Percentiles rank a stretch among this genome's conserved stretches.
Evolutionary conservation across 2,113 vertebrate genomes (phyloP).

Genomic region (Muntiacus muntjak): DNA sequence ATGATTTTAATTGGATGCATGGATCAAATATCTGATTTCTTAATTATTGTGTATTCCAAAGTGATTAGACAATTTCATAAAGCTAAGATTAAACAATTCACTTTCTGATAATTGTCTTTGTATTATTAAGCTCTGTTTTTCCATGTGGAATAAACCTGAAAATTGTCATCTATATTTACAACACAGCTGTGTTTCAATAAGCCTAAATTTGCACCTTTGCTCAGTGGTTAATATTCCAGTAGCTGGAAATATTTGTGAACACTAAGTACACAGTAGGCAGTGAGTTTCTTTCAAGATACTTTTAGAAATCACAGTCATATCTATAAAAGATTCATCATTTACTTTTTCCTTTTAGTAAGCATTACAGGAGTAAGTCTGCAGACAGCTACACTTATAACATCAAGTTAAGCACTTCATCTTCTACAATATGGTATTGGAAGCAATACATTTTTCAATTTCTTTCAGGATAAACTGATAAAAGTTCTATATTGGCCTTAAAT

Average conservation of each 20-base stretch:
- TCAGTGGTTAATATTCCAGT: background rate
- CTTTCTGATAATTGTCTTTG: conserved; percentile 1
- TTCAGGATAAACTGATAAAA: conserved; percentile 69
- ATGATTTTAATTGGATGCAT: background rate
- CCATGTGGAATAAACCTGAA: background rate
- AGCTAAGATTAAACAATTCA: background rate
- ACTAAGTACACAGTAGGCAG: background rate
- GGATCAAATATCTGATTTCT: conserved; percentile 25
- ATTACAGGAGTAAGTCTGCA: conserved; percentile 42
- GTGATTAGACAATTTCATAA: conserved; percentile 26
- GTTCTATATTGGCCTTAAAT: conserved; percentile 65
- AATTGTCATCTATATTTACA: background rate
- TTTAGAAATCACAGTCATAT: conserved; percentile 7
- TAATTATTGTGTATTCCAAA: background rate
- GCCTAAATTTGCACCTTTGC: background rate
- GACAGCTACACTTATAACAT: conserved; percentile 52
- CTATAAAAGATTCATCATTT: conserved; percentile 55
- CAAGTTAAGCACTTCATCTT: conserved; percentile 62
- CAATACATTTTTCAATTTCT: conserved; percentile 65
- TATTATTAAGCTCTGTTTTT: background rate
- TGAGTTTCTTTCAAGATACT: background rate
- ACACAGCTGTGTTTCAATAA: background rate
- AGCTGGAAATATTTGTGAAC: background rate
- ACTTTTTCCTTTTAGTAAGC: conserved; percentile 42
- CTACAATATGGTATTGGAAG: conserved; percentile 56